Evolutionary conservation across 1,140 invertebrate genomes (phyloP), one percentile per base, ranked within the genome.

Genomic region (Vanessa atalanta): DNA sequence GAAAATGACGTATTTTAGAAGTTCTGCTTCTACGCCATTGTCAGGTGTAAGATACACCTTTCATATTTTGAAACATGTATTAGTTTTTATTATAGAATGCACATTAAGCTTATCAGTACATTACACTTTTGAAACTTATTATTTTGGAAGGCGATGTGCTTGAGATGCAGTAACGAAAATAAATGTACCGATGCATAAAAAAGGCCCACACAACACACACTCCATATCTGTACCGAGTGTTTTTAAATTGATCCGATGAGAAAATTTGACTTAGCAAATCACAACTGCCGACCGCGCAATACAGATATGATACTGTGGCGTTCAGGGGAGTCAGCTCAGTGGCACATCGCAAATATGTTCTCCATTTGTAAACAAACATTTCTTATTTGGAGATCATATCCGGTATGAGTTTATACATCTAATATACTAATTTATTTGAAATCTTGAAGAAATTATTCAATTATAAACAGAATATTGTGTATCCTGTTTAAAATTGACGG

Each of bases 171-270:
- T 16, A 63, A 70, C 12, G 16, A 55, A 51, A 65, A 47, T 14
- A 57, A 57, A 43, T n/a, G 43, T 60, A 57, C 43, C 15, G 26
- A n/a, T 70, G 14, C 6, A 47, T 53, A 81, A 79, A 86, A 85
- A 84, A 84, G 83, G 82, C 84, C 81, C 83, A 87, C 76, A 72
- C 69, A 69, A 83, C 78, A 79, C 87, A 89, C 86, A 88, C 88
- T 91, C 85, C 87, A 92, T 91, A 92, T 91, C 90, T 92, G 90
- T 91, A 92, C 83, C 82, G 80, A 82, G 84, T 85, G 84, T 73
- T 74, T 31, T n/a, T 75, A 53, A 53, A 72, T 65, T 72, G 68
- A 71, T 75, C 73, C 70, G 72, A 71, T 79, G 81, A 86, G 88
- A 89, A 88, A 91, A 89, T 89, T 89, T 88, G 89, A 89, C 85